Evolutionary conservation across 2,113 vertebrate species (phyloP).

Genomic region (Sclerurus mexicanus): DNA sequence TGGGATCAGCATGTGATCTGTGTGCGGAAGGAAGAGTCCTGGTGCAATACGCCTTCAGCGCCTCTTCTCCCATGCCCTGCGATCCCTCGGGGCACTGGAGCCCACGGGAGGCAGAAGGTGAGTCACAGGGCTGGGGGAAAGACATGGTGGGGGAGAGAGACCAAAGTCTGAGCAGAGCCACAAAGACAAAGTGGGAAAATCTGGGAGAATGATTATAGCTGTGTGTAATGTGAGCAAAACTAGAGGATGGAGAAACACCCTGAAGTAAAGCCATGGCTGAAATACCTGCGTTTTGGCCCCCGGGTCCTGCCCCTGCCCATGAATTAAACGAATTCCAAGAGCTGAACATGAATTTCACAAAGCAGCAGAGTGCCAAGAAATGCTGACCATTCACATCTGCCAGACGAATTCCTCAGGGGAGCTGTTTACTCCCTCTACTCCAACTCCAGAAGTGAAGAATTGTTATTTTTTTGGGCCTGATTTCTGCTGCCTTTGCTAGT

Average conservation of each 20-base stretch:
- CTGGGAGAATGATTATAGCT: background rate
- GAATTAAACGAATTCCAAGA: conserved; percentile 63
- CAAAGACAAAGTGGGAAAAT: conserved; percentile 56
- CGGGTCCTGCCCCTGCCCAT: conserved; percentile 28
- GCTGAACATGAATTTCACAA: conserved; percentile 73
- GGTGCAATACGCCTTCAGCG: conserved; percentile 91
- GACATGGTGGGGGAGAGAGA: accelerated
- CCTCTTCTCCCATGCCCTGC: conserved; percentile 93
- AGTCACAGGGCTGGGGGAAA: conserved; percentile 1
- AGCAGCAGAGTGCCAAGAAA: conserved; percentile 70
- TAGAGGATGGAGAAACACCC: background rate
- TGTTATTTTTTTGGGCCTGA: background rate
- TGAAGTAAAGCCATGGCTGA: background rate
- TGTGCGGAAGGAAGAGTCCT: conserved; percentile 89
- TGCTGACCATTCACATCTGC: conserved; percentile 28
- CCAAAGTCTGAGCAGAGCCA: background rate
- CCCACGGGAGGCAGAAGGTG: conserved; percentile 96
- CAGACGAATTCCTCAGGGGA: background rate
- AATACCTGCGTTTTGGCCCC: background rate
- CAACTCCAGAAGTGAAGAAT: background rate
- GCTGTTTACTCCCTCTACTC: conserved; percentile 1
- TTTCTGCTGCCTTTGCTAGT: background rate
- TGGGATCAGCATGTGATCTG: conserved; percentile 97
- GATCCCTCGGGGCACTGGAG: conserved; percentile 96
- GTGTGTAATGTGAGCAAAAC: accelerated